A percentile compares a stretch with the other conserved stretches of the same genome.
These are phyloP conservation scores for Stenodema calcarata DNA, from an alignment of 2,888 invertebrate genomes.

Conservation along the genomic window DNA sequence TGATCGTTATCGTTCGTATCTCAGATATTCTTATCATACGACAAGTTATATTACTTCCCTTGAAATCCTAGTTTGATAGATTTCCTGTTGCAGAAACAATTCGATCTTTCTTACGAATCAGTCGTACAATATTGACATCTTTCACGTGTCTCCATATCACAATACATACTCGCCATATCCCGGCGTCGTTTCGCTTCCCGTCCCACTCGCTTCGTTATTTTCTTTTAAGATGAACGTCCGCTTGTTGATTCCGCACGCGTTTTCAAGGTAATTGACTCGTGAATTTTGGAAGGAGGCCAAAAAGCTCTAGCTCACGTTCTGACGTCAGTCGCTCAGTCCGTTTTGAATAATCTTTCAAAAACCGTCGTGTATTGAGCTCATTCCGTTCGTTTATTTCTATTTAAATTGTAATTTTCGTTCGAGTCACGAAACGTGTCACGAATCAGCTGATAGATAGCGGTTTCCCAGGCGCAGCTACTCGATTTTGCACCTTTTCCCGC, in stretches of 20 bases:
- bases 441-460: too few relatives aligned
- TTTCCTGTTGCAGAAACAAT: too few relatives aligned
- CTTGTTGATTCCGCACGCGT: neutral
- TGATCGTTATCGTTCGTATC: too few relatives aligned
- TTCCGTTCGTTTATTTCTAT: neutral
- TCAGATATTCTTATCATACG: too few relatives aligned
- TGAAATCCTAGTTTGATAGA: too few relatives aligned
- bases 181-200: neutral
- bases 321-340: neutral
- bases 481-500: too few relatives aligned
- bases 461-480: too few relatives aligned
- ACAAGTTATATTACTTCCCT: too few relatives aligned
- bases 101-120: too few relatives aligned
- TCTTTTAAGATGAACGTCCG: neutral
- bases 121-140: too few relatives aligned
- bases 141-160: too few relatives aligned
- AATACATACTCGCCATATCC: neutral
- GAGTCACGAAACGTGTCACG: too few relatives aligned
- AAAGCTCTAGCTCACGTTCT: neutral
- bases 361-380: neutral
- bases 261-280: conserved; percentile 7
- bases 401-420: neutral
- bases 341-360: neutral
- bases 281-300: neutral
- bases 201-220: neutral